A percentile compares a stretch with the other conserved stretches of the same genome.
Evolutionary conservation across 2,888 invertebrate species (phyloP).

Genomic region (Hedychridium roseum): DNA sequence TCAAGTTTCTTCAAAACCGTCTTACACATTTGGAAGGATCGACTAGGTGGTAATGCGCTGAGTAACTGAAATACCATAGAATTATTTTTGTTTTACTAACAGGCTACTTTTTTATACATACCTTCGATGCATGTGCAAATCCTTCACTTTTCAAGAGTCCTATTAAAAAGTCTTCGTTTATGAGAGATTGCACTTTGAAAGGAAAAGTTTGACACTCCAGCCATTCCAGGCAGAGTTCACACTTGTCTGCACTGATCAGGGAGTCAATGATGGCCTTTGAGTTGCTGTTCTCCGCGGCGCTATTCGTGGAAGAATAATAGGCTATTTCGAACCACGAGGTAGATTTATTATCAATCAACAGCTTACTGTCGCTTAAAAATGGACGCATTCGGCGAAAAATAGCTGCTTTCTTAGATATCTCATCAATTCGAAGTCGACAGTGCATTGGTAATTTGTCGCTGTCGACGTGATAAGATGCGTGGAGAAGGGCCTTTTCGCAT

Average conservation of each 20-base stretch:
- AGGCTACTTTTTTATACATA: constrained; percentile 14
- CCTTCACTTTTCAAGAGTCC: constrained; percentile 67
- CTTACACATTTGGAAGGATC: constrained; percentile 71
- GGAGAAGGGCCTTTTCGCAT: constrained; percentile 49
- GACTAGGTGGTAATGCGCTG: constrained; percentile 68
- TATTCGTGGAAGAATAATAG: too few species aligned
- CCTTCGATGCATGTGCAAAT: constrained; percentile 52
- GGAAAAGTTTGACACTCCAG: constrained; percentile 71
- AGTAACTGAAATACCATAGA: constrained; percentile 67
- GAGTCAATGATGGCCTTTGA: constrained; percentile 67
- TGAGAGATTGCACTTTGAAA: constrained; percentile 67
- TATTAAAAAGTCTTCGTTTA: constrained; percentile 67
- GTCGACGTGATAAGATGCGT: constrained; percentile 44
- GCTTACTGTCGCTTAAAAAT: constrained; percentile 38
- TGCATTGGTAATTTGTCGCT: constrained; percentile 46
- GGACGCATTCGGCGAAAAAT: constrained; percentile 56
- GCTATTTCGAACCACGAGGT: constrained; percentile 51
- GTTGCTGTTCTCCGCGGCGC: constrained; percentile 64
- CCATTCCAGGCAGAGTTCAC: constrained; percentile 75
- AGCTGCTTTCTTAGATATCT: constrained; percentile 48
- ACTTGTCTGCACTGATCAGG: constrained; percentile 69
- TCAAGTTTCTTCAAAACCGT: constrained; percentile 71
- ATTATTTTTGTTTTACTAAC: background rate
- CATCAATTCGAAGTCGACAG: constrained; percentile 46
- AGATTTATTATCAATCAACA: too few species aligned